Percentiles rank a stretch among this genome's conserved stretches.
phyloP scores from a whole-genome alignment of 2,113 vertebrate genomes.

The Macquaria ambigua region DNA sequence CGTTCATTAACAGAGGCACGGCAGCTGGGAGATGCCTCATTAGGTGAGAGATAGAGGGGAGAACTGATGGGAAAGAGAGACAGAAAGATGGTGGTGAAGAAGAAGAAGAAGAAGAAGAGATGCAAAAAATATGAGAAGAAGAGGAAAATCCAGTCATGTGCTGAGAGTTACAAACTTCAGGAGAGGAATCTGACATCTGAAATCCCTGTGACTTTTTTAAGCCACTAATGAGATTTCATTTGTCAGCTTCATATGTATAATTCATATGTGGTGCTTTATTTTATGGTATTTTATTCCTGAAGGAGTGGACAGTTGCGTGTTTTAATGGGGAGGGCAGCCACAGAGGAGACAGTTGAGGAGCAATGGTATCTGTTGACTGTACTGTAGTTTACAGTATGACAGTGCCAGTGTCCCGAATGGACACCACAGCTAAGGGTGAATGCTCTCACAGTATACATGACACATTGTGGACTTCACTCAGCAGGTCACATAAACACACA shows the following conservation, averaged over 20 bases:
- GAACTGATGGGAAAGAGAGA: neutral
- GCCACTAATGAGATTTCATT: constrained; percentile 39
- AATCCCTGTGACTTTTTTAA: constrained; percentile 11
- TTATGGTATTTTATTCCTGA: neutral
- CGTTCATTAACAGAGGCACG: constrained; percentile 38
- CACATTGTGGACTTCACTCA: constrained; percentile 7
- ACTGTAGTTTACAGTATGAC: constrained; percentile 3
- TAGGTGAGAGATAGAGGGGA: constrained; percentile 33
- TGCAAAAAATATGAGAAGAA: neutral
- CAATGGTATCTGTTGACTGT: constrained; percentile 14
- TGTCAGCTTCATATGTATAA: constrained; percentile 35
- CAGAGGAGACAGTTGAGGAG: constrained; percentile 6
- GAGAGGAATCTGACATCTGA: constrained; percentile 18
- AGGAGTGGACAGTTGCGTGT: constrained; percentile 20
- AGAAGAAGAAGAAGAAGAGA: constrained; percentile 1
- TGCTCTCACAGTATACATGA: neutral
- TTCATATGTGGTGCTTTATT: constrained; percentile 39
- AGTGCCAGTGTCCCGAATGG: neutral
- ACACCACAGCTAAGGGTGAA: constrained; percentile 10
- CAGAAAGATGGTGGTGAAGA: neutral
- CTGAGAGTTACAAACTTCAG: neutral
- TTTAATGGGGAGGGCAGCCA: constrained; percentile 13
- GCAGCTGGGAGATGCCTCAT: constrained; percentile 62
- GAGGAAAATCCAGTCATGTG: neutral
- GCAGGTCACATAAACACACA: constrained; percentile 3